Evolutionary conservation across 2,113 vertebrate species (phyloP).

Genomic region (Phrynocephalus versicolor): DNA sequence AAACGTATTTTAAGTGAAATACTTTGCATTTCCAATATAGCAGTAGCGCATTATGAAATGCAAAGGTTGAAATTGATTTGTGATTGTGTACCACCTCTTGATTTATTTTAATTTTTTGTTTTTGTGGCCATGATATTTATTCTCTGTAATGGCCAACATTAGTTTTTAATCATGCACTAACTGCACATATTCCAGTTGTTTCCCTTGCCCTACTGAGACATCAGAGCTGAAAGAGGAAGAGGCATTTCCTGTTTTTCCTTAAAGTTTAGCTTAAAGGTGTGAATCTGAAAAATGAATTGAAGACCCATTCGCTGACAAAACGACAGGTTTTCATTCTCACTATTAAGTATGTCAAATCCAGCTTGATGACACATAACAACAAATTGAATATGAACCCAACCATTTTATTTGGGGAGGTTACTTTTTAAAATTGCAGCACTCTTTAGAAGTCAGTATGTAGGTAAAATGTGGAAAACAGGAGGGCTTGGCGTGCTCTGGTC

Average conservation of each 20-base stretch:
- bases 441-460: background rate
- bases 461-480: no score
- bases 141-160: background rate
- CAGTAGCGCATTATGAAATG: background rate
- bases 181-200: background rate
- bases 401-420: background rate
- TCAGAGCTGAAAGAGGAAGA: background rate
- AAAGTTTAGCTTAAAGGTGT: background rate
- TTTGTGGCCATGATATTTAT: background rate
- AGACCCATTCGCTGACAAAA: no score
- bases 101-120: background rate
- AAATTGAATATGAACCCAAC: background rate
- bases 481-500: no score
- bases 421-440: background rate
- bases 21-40: background rate
- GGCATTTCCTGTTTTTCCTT: constrained; percentile 10
- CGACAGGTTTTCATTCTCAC: background rate
- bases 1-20: background rate
- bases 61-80: background rate
- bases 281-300: background rate
- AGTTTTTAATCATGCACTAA: background rate
- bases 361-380: no score
- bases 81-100: background rate
- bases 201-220: background rate
- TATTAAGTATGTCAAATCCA: background rate